Evolutionary conservation across 1,140 invertebrate species (phyloP).

Genomic region (Drosophila carrolli): DNA sequence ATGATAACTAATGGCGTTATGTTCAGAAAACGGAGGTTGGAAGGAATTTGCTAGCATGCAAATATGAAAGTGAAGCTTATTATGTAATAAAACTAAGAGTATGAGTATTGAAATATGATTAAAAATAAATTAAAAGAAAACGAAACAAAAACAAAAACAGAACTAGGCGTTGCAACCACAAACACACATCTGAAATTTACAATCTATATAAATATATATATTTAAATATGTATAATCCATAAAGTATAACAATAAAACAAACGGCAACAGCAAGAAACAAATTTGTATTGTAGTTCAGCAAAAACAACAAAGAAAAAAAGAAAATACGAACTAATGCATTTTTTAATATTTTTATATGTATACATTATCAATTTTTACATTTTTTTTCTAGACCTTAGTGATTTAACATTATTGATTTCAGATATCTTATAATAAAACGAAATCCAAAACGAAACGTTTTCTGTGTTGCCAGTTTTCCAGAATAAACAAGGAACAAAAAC

Average conservation of each 20-base stretch:
- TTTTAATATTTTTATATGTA: constrained; percentile 84
- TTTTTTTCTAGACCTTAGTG: constrained; percentile 83
- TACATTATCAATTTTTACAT: constrained; percentile 85
- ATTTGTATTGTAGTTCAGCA: constrained; percentile 78
- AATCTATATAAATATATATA: constrained; percentile 42
- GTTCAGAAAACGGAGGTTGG: constrained; percentile 9
- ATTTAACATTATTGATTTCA: constrained; percentile 84
- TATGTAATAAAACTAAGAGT: constrained; percentile 74
- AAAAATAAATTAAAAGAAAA: constrained; percentile 46
- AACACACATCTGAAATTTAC: constrained; percentile 53
- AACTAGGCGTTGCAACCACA: constrained; percentile 22
- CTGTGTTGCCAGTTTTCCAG: neutral
- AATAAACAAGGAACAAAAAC: neutral
- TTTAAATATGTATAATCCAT: constrained; percentile 57
- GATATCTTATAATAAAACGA: constrained; percentile 75
- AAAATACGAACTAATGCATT: constrained; percentile 80
- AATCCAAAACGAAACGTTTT: constrained; percentile 39
- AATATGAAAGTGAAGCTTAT: constrained; percentile 56
- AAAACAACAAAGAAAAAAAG: constrained; percentile 41
- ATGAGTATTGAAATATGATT: constrained; percentile 73
- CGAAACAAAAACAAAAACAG: constrained; percentile 13
- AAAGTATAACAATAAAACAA: constrained; percentile 69
- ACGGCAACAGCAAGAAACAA: constrained; percentile 45
- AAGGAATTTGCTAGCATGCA: constrained; percentile 6
- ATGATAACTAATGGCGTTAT: constrained; percentile 14